Percentiles rank a stretch among this genome's conserved stretches.
phyloP scores from a whole-genome alignment of 2,797 vertebrate species.

The Masticophis lateralis region DNA sequence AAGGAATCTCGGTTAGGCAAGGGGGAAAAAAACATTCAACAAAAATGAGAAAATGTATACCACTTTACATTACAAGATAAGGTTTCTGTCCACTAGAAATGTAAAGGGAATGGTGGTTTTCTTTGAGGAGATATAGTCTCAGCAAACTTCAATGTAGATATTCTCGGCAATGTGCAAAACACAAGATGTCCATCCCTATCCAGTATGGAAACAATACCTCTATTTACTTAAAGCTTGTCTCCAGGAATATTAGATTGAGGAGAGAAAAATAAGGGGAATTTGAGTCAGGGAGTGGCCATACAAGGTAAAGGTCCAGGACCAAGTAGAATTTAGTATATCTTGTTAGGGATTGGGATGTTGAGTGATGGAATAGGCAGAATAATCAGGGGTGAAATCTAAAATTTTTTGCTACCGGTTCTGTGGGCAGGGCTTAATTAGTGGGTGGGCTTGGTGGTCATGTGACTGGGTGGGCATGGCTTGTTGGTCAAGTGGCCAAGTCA shows the following conservation, averaged over 20 bases:
- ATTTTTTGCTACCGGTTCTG: no score
- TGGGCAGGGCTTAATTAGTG: no score
- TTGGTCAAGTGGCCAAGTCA: no score
- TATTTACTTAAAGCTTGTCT: neutral
- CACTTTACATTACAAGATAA: neutral
- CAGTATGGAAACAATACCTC: neutral
- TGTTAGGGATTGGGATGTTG: neutral
- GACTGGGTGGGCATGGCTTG: no score
- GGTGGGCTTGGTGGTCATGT: no score
- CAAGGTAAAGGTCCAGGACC: neutral
- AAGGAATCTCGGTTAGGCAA: neutral
- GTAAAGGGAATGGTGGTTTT: neutral
- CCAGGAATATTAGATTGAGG: neutral
- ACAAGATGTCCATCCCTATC: neutral
- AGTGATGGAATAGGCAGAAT: neutral
- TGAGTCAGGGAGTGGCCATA: constrained; percentile 13
- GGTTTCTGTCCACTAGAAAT: neutral
- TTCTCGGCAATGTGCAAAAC: neutral
- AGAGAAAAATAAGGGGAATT: constrained; percentile 27
- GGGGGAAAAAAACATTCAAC: neutral
- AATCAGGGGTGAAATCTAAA: no score
- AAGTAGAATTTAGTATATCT: neutral
- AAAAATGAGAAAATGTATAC: neutral
- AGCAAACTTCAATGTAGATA: neutral
- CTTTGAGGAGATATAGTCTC: neutral